Conservation (phyloP, 1,140 invertebrate species). For the Pteromalus puparum region DNA sequence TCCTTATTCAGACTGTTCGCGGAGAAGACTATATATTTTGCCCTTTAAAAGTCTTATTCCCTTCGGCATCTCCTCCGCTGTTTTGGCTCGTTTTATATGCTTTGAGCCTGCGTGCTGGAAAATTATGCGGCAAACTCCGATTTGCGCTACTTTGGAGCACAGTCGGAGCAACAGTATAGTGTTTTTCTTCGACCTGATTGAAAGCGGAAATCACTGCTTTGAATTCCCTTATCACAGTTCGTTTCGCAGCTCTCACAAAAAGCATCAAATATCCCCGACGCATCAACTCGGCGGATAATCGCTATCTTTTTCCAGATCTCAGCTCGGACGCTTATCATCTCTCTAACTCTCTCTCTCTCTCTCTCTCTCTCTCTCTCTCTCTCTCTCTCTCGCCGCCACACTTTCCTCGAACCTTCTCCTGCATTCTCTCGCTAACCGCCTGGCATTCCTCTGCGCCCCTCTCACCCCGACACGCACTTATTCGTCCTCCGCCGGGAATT, state of each 20-base stretch:
- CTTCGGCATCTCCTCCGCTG: no score
- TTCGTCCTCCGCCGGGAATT: background rate
- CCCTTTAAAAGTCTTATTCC: background rate
- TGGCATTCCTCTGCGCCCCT: background rate
- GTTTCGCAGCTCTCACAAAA: no score
- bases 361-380: no score
- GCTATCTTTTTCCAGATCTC: background rate
- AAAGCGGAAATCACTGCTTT: no score
- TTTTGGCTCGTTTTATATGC: no score
- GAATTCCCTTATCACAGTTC: no score
- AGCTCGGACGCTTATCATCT: background rate
- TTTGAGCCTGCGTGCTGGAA: no score
- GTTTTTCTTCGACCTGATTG: no score
- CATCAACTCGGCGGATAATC: background rate
- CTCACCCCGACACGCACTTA: background rate
- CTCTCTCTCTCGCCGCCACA: background rate
- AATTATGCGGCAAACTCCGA: no score
- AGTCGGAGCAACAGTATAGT: no score
- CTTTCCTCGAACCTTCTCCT: background rate
- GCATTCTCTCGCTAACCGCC: background rate
- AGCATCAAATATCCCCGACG: background rate
- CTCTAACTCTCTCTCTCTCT: no score
- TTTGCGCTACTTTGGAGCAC: no score
- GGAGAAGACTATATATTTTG: background rate
- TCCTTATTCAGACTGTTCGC: background rate